Conservation (phyloP, 2,888 invertebrate species). For the Gasteruption jaculator region DNA sequence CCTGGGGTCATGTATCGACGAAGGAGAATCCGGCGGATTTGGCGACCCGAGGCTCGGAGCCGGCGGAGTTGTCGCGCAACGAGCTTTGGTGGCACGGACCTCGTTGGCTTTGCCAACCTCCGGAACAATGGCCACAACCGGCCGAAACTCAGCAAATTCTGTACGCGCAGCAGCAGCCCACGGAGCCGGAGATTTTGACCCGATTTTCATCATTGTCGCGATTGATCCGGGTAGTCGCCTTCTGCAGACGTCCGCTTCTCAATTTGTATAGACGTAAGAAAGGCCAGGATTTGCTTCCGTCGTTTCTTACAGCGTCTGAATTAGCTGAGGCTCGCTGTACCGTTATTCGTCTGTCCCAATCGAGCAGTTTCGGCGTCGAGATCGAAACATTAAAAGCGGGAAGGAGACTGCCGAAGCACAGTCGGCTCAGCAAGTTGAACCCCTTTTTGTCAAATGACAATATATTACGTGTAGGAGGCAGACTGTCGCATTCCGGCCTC, state of each 20-base stretch:
- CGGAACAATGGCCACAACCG: background rate
- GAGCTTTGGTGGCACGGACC: constrained; percentile 9
- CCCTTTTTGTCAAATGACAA: constrained; percentile 9
- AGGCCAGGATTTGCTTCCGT: constrained; percentile 1
- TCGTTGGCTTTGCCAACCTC: background rate
- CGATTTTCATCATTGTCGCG: constrained; percentile 1
- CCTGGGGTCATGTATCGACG: constrained; percentile 28
- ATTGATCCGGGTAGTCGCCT: constrained; percentile 6
- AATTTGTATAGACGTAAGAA: constrained; percentile 2
- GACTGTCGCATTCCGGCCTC: constrained; percentile 7
- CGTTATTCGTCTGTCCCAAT: constrained; percentile 4
- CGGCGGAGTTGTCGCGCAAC: background rate
- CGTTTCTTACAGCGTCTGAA: constrained; percentile 1
- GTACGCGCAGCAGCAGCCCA: background rate
- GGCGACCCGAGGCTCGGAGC: constrained; percentile 12
- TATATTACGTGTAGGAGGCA: constrained; percentile 10
- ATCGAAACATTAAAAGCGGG: background rate
- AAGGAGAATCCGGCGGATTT: constrained; percentile 17
- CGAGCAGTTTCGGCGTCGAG: constrained; percentile 1
- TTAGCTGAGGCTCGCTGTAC: background rate
- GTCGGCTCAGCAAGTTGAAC: background rate
- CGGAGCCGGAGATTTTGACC: background rate
- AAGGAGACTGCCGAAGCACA: background rate
- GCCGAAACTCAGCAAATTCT: background rate
- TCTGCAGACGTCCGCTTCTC: constrained; percentile 7